phyloP scores from a whole-genome alignment of 2,888 invertebrate species.

The Taenaris catops region DNA sequence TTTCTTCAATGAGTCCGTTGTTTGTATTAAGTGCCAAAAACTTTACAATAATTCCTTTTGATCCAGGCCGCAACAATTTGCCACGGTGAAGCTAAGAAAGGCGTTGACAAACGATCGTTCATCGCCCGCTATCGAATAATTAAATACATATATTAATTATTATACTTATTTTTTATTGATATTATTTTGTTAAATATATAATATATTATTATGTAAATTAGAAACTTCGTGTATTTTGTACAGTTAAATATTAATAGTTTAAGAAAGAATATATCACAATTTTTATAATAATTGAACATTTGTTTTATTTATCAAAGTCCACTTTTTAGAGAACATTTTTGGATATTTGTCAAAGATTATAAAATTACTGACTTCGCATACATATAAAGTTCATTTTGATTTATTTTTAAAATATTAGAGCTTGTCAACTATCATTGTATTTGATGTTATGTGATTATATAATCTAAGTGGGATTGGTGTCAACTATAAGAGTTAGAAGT shows the following conservation, averaged over 20 bases:
- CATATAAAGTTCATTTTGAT: no score
- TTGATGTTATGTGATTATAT: no score
- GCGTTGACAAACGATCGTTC: conserved; percentile 93
- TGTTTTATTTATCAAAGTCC: conserved; percentile 46
- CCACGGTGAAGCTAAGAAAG: conserved; percentile 93
- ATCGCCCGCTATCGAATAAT: conserved; percentile 86
- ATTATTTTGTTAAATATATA: conserved; percentile 71
- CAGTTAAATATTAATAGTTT: conserved; percentile 79
- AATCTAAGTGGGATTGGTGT: no score
- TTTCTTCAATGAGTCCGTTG: conserved; percentile 5
- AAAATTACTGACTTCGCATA: no score
- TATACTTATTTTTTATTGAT: conserved; percentile 40
- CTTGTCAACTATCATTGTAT: no score
- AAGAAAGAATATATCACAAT: conserved; percentile 79
- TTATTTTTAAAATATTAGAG: no score
- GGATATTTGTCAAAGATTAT: no score
- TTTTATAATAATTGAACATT: conserved; percentile 60
- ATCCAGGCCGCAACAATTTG: conserved; percentile 91
- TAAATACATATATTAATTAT: conserved; percentile 69
- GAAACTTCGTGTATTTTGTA: conserved; percentile 76
- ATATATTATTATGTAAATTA: conserved; percentile 75
- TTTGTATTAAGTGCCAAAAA: conserved; percentile 17
- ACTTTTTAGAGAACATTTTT: no score
- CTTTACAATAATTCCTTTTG: conserved; percentile 29
- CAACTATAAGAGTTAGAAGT: no score